A percentile compares a stretch with the other conserved stretches of the same genome.
Conservation (phyloP, 2,888 invertebrate species). For the Trichopoda pennipes region DNA sequence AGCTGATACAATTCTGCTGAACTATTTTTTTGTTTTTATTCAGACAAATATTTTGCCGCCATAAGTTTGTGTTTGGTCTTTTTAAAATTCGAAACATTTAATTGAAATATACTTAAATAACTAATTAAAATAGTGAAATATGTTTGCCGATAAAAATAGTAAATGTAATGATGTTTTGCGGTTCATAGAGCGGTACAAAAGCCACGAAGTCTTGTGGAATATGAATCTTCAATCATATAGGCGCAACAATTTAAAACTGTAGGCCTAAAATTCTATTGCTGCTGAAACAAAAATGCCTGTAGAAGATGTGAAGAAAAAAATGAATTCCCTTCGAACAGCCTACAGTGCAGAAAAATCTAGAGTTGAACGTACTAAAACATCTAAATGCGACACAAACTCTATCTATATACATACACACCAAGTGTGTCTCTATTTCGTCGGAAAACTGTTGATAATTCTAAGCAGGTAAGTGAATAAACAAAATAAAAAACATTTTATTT, state of each 20-base stretch:
- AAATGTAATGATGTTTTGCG: too few species aligned
- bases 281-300: constrained; percentile 3
- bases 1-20: too few species aligned
- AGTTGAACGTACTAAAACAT: constrained; percentile 1
- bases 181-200: too few species aligned
- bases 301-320: constrained; percentile 2
- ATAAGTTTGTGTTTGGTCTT: too few species aligned
- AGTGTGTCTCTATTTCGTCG: constrained; percentile 17
- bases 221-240: neutral
- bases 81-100: too few species aligned
- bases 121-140: too few species aligned
- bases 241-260: neutral
- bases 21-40: too few species aligned
- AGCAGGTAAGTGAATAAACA: constrained; percentile 13
- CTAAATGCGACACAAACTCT: neutral
- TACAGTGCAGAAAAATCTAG: constrained; percentile 4
- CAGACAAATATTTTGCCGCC: too few species aligned
- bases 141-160: too few species aligned
- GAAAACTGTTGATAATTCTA: constrained; percentile 23
- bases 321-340: neutral
- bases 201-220: neutral
- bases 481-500: constrained; percentile 2
- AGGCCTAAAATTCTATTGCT: neutral
- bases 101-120: too few species aligned
- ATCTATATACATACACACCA: neutral